Evolutionary conservation across 2,888 invertebrate species (phyloP).

Genomic region (Lycia hirtaria): DNA sequence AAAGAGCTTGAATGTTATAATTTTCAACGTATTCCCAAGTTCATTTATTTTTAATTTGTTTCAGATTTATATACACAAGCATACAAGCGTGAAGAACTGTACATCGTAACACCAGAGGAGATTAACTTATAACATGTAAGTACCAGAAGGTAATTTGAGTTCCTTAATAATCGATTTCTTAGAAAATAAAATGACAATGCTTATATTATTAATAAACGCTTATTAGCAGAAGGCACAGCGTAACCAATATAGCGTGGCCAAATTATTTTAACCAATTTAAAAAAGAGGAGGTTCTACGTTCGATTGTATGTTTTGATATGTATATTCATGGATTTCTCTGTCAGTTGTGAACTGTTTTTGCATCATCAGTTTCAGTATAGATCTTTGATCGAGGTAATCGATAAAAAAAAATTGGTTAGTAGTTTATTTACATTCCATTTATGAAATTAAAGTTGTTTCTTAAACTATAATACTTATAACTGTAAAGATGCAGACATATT

Average conservation of each 20-base stretch:
- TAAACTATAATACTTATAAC: too few species aligned
- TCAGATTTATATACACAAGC: conserved; percentile 1
- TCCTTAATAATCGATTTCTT: background rate
- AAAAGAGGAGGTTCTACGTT: background rate
- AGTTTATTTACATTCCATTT: too few species aligned
- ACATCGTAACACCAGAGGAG: background rate
- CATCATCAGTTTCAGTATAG: too few species aligned
- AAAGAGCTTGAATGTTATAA: too few species aligned
- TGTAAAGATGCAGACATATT: too few species aligned
- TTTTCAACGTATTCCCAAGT: too few species aligned
- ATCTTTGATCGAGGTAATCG: too few species aligned
- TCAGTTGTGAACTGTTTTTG: too few species aligned
- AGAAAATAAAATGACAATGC: background rate
- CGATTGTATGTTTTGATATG: too few species aligned
- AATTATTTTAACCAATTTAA: background rate
- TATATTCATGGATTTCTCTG: too few species aligned
- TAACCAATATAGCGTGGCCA: conserved; percentile 3
- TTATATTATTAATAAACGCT: background rate
- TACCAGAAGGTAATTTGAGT: background rate
- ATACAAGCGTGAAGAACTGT: background rate
- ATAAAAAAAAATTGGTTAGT: too few species aligned
- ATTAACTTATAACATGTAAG: conserved; percentile 12
- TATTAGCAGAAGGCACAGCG: conserved; percentile 13
- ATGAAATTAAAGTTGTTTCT: too few species aligned
- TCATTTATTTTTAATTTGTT: conserved; percentile 4